A percentile compares a stretch with the other conserved stretches of the same genome.
Conservation (phyloP, 2,888 invertebrate species). For the Drosophila nigricruria region DNA sequence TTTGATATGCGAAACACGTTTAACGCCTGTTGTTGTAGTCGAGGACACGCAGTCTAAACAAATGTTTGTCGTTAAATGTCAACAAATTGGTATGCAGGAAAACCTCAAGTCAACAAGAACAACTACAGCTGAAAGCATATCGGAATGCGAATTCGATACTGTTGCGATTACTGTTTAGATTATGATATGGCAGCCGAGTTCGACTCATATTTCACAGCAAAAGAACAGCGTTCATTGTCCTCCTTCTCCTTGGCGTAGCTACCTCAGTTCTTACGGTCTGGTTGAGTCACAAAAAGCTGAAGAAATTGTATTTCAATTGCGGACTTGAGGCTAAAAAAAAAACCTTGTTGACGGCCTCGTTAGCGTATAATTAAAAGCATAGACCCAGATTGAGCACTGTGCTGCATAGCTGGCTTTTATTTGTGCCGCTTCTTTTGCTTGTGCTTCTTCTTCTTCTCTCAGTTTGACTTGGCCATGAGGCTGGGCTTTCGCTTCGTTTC, state of each 20-base stretch:
- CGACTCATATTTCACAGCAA: constrained; percentile 29
- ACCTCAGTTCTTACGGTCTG: constrained; percentile 41
- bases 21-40: constrained; percentile 40
- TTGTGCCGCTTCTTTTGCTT: constrained; percentile 4
- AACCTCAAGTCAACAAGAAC: neutral
- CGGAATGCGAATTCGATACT: constrained; percentile 21
- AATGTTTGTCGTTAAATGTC: constrained; percentile 55
- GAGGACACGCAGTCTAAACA: constrained; percentile 36
- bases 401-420: constrained; percentile 17
- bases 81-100: constrained; percentile 51
- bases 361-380: constrained; percentile 61
- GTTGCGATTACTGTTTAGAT: constrained; percentile 23
- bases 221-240: no score
- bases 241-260: neutral
- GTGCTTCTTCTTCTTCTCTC: neutral
- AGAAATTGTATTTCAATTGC: constrained; percentile 40
- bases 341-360: constrained; percentile 42
- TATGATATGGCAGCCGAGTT: constrained; percentile 40
- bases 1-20: constrained; percentile 54
- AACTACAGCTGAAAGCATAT: neutral
- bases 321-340: constrained; percentile 21
- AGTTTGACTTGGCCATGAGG: constrained; percentile 18
- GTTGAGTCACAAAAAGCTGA: constrained; percentile 16
- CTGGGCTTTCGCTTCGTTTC: constrained; percentile 9
- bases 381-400: constrained; percentile 44